Evolutionary conservation across 2,113 vertebrate species (phyloP).

Genomic region (Aegithalos caudatus): DNA sequence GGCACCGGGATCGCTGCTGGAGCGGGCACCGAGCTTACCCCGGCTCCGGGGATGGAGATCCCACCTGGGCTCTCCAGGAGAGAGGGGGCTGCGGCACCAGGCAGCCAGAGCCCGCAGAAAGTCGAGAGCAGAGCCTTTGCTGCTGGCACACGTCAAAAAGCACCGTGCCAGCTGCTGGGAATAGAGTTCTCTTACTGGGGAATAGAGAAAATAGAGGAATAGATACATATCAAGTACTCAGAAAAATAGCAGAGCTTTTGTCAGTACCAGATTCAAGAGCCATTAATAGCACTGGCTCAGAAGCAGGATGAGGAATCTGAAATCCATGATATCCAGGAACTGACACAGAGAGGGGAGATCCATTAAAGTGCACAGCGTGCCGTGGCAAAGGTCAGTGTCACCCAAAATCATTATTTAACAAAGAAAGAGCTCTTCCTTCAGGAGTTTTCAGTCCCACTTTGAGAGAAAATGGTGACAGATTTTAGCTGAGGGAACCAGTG

Average conservation of each 20-base stretch:
- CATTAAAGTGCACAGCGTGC: neutral
- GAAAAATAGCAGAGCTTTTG: neutral
- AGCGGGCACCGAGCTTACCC: rapidly evolving
- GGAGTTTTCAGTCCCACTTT: neutral
- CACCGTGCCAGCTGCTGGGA: neutral
- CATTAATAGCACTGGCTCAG: neutral
- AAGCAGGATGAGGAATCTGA: neutral
- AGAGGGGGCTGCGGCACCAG: no score
- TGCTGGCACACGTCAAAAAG: neutral
- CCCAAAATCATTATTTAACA: neutral
- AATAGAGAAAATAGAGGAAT: neutral
- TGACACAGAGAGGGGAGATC: neutral
- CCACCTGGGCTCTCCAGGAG: rapidly evolving
- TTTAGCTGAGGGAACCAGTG: neutral
- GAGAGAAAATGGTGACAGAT: neutral
- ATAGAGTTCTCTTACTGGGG: neutral
- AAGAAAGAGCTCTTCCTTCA: neutral
- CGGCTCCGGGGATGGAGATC: rapidly evolving
- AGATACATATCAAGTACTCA: neutral
- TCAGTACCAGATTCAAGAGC: neutral
- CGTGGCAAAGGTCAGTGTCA: neutral
- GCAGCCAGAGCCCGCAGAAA: neutral
- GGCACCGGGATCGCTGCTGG: neutral
- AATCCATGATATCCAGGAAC: neutral
- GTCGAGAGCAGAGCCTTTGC: rapidly evolving